Evolutionary conservation across 2,888 invertebrate genomes (phyloP), one percentile per base, ranked within the genome.

Genomic region (Drosophila siamana): DNA sequence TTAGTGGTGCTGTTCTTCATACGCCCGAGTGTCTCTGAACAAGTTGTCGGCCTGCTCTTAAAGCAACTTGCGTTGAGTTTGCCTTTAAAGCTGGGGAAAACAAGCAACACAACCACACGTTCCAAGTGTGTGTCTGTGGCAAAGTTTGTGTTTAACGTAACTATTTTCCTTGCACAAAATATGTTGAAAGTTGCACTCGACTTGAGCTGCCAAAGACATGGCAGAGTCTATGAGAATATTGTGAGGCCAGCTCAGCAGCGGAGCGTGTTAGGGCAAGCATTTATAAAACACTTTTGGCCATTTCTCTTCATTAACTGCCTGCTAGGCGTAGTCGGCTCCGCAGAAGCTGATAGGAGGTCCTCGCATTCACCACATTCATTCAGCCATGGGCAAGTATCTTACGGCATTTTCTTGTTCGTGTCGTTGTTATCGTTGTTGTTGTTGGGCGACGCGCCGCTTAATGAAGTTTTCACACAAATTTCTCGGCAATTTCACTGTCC

Each of bases 301-400:
- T 84, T 88, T 86, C 86, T 88, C 83, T 84, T 88, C 86, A 86
- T 84, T 84, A 82, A 67, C 70, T 73, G 66, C 62, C 64, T 61
- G 50, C 64, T 65, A 56, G 57, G 41, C 48, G 46, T 8, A 33
- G 26, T 19, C 36, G 7, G 15, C 30, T 19, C 36, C 15, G 15
- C 30, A 38, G 15, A 13, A 30, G 16, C 41, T 38, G 68, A 9
- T 38, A 51, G 26, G 28, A n/a, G 8, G 19, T 15, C 28, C 57
- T 57, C 7, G 11, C n/a, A n/a, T n/a, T n/a, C n/a, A n/a, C 48
- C 7, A 26, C 46, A 56, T 24, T 46, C 57, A 7, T 19, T 1
- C 26, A 11, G 8, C 65, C 47, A 11, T 56, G 15, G 5, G 13
- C 9, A 6, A 30, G 40, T 38, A 40, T 24, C 50, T 38, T 8